phyloP scores from a whole-genome alignment of 2,797 vertebrate species.

The Hippopotamyrus pictus region DNA sequence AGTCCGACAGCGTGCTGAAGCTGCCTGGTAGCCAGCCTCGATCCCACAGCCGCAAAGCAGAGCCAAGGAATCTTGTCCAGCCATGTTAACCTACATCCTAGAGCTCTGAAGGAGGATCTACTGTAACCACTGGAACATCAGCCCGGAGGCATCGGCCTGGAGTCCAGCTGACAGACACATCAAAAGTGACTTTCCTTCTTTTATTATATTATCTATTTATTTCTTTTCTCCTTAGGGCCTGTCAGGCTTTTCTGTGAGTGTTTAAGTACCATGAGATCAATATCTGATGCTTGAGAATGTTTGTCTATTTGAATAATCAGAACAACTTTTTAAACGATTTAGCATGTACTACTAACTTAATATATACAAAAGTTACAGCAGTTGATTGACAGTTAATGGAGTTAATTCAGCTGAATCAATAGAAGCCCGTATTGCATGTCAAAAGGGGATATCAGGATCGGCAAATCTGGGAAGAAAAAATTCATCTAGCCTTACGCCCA shows the following conservation, averaged over 20 bases:
- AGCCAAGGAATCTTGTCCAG: neutral
- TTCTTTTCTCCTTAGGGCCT: neutral
- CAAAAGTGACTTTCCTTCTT: no score
- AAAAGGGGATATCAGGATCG: neutral
- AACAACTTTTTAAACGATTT: neutral
- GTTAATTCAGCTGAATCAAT: neutral
- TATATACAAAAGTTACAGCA: neutral
- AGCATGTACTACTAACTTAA: neutral
- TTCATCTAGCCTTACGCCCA: neutral
- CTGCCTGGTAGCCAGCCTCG: neutral
- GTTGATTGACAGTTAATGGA: neutral
- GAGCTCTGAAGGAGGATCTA: neutral
- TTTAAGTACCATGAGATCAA: neutral
- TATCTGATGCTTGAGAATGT: neutral
- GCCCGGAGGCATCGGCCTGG: neutral
- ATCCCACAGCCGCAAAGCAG: neutral
- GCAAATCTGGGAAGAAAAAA: neutral
- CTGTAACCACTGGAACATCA: neutral
- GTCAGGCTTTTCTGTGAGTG: neutral
- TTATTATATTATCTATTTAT: neutral
- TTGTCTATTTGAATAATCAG: neutral
- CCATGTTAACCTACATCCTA: no score
- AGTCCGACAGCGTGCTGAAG: neutral
- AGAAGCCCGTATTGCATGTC: neutral
- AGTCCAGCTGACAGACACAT: neutral